A percentile compares a stretch with the other conserved stretches of the same genome.
phyloP scores from a whole-genome alignment of 2,113 vertebrate genomes.

The Sylvicapra grimmia region DNA sequence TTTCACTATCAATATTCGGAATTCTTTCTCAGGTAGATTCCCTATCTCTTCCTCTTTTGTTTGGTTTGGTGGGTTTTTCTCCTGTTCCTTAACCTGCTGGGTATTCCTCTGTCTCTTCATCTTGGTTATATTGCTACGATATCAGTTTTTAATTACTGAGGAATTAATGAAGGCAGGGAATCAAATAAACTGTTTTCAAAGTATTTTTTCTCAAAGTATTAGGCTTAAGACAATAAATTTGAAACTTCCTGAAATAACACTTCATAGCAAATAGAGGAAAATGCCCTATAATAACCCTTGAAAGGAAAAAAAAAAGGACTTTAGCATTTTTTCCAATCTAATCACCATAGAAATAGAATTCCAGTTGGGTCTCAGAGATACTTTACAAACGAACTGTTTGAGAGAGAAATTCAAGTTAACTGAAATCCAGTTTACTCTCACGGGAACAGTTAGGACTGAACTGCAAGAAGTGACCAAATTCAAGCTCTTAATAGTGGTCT shows the following conservation, averaged over 20 bases:
- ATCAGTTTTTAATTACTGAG: conserved; percentile 47
- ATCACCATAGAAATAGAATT: conserved; percentile 60
- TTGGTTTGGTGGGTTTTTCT: too few relatives aligned
- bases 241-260: conserved; percentile 40
- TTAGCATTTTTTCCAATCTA: conserved; percentile 30
- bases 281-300: conserved; percentile 21
- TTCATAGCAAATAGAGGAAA: not conserved
- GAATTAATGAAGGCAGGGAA: conserved; percentile 49
- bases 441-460: not conserved
- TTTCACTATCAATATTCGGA: too few relatives aligned
- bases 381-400: not conserved
- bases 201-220: conserved; percentile 20
- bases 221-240: conserved; percentile 48
- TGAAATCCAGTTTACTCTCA: not conserved
- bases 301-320: not conserved
- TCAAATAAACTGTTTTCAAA: conserved; percentile 43
- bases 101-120: too few relatives aligned
- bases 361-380: conserved; percentile 26
- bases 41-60: too few relatives aligned
- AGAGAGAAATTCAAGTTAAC: conserved; percentile 25
- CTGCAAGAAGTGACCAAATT: not conserved
- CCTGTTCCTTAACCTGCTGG: too few relatives aligned
- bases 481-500: not conserved
- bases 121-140: too few relatives aligned
- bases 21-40: too few relatives aligned